Evolutionary conservation across 2,113 vertebrate genomes (phyloP).

Genomic region (Todiramphus chloris): DNA sequence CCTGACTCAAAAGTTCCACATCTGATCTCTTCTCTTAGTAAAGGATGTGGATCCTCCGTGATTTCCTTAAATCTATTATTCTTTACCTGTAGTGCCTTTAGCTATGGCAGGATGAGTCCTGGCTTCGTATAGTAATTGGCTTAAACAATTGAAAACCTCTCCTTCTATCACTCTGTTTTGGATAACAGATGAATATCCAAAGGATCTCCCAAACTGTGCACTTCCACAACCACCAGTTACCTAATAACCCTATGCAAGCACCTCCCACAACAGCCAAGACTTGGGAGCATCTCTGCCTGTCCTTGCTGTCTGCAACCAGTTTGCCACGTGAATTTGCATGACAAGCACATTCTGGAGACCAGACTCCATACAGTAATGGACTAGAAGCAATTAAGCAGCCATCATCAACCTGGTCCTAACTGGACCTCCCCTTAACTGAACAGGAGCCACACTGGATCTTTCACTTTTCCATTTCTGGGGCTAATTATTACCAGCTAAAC

Average conservation of each 20-base stretch:
- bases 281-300: background rate
- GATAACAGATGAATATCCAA: background rate
- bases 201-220: background rate
- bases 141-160: background rate
- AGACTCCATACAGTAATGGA: background rate
- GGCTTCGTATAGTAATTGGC: background rate
- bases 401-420: background rate
- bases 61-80: background rate
- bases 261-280: background rate
- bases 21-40: background rate
- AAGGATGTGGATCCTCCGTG: background rate
- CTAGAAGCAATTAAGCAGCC: background rate
- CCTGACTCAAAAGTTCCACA: background rate
- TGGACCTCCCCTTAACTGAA: conserved; percentile 32
- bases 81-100: background rate
- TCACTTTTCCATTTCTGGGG: background rate
- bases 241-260: background rate
- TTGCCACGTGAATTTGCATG: background rate
- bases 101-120: background rate
- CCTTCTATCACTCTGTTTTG: background rate
- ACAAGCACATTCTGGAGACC: background rate
- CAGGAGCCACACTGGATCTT: background rate
- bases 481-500: conserved; percentile 47
- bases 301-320: background rate
- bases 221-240: fast-evolving